Evolutionary conservation across 2,888 invertebrate genomes (phyloP), one percentile per base, ranked within the genome.

Genomic region (Pimpla rufipes): DNA sequence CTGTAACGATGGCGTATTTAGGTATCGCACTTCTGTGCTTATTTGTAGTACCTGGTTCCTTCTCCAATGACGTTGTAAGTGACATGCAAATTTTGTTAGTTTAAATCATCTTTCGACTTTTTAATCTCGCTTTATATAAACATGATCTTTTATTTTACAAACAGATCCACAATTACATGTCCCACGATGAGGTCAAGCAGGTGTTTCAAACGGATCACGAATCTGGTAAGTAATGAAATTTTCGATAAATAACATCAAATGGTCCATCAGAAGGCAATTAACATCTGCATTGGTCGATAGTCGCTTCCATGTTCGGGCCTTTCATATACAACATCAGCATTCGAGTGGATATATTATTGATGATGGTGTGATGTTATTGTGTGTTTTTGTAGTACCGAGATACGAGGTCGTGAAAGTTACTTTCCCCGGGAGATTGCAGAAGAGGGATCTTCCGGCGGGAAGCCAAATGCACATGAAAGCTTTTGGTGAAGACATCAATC

Each of bases 341-440:
- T n/a, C n/a, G n/a, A n/a, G n/a, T n/a, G n/a, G 21, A 50, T 18
- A 7, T 7, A 50, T 10, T 7, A 50, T 16, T 23, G 23, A 16
- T 50, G 47, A 55, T 18, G 52, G 11, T 50, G 5, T 45, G 16
- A 50, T 50, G 2, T 50, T 16, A 50, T 50, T 16, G 16, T 35
- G 35, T 8, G 11, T 59, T 3, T 73, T 73, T 70, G 55, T 57
- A 85, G 84, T 74, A 18, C 73, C 67, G 11, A 55, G 79, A 5
- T 79, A 85, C 57, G 81, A 85, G 29, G n/a, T 85, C n/a, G 73
- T 75, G 5, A 21, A 57, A 2, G 68, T 86, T 52, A 13, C 81
- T n/a, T 1, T 81, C 35, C 10, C 57, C 64, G 35, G 52, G 1
- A 40, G 4, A 70, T 37, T 74, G 21, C 66, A 79, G 18, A 85